Percentiles rank a stretch among this genome's conserved stretches.
These are phyloP conservation scores for Clarias fuscus DNA, from an alignment of 2,797 vertebrate genomes.

Conservation along the genomic window DNA sequence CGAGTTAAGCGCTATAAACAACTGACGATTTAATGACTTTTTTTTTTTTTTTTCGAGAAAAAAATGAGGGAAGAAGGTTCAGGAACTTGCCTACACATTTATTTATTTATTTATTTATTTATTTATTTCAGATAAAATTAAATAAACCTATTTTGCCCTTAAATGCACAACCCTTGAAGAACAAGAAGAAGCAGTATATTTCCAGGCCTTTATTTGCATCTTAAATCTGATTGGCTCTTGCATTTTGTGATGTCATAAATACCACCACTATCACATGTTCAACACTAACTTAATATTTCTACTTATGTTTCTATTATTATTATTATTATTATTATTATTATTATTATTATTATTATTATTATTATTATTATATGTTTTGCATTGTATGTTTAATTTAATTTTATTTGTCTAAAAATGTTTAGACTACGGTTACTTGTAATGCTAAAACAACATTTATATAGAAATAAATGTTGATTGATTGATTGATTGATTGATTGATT, in stretches of 20 bases:
- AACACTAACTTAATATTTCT: neutral
- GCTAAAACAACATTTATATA: neutral
- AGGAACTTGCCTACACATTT: neutral
- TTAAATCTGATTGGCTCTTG: conserved; percentile 13
- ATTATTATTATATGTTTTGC: neutral
- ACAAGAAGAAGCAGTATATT: neutral
- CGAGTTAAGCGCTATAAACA: neutral
- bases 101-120: neutral
- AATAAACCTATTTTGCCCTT: neutral
- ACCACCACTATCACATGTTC: neutral
- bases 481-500: too few relatives aligned
- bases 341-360: neutral
- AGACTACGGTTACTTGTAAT: too few relatives aligned
- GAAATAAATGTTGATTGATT: too few relatives aligned
- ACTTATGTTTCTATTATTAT: neutral
- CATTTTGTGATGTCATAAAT: neutral
- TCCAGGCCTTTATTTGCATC: neutral
- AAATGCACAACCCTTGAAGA: neutral
- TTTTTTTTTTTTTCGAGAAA: too few relatives aligned
- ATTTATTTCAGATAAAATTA: neutral
- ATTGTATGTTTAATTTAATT: neutral
- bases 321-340: too few relatives aligned
- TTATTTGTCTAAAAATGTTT: neutral
- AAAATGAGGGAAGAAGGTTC: neutral
- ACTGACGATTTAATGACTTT: neutral